phyloP scores from a whole-genome alignment of 2,888 invertebrate species.

The Drosophila anceps region DNA sequence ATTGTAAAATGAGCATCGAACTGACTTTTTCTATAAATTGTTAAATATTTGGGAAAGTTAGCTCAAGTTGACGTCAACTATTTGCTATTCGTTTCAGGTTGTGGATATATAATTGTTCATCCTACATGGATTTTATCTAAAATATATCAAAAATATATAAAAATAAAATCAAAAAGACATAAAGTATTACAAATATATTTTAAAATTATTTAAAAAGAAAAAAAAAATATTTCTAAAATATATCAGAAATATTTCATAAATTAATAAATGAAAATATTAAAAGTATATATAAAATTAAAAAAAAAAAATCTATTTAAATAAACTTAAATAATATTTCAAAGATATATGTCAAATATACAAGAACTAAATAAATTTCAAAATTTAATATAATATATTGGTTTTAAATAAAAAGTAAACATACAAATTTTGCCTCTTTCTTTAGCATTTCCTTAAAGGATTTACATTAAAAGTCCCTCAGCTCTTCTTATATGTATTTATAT shows the following conservation, averaged over 20 bases:
- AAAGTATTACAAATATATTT: too few species aligned
- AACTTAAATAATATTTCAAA: too few species aligned
- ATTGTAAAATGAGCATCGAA: slow-evolving; percentile 10
- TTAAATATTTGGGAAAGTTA: background rate
- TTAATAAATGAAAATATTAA: background rate
- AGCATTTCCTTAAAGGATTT: too few species aligned
- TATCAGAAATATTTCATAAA: background rate
- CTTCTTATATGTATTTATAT: too few species aligned
- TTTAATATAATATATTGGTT: too few species aligned
- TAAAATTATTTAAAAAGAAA: too few species aligned
- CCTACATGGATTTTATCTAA: background rate
- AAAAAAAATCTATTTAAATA: background rate
- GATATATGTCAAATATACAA: too few species aligned
- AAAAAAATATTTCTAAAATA: background rate
- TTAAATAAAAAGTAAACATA: too few species aligned
- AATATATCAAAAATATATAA: background rate
- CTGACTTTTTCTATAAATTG: background rate
- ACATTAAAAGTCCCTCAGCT: too few species aligned
- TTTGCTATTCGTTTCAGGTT: background rate
- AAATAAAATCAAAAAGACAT: too few species aligned
- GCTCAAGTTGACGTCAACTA: background rate
- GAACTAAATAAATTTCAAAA: too few species aligned
- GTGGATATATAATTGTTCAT: background rate
- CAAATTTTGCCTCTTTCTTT: too few species aligned
- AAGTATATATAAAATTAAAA: background rate